Base-by-base conservation (phyloP, 2,797 vertebrate species). In the Lepilemur ruficaudatus region DNA sequence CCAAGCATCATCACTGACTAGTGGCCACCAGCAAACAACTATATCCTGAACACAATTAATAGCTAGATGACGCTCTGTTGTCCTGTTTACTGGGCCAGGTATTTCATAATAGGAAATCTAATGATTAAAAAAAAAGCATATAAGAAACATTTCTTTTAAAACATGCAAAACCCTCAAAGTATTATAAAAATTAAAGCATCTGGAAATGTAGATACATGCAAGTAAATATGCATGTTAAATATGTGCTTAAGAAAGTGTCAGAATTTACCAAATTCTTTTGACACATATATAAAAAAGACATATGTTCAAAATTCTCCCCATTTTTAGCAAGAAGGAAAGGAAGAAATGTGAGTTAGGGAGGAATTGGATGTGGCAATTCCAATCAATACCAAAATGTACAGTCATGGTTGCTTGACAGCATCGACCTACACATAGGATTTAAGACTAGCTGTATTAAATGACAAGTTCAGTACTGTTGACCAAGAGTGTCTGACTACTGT, bases 21-120 rank as follows among this genome's bases (percentile, higher is more conserved):
- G 96, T 65, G 98, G 98, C 99, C 99, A 99, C 99, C 99, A 99
- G 98, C 99, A 99, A 98, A 99, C 94, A 20, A 98, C 99, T 97
- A 98, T 95, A 75, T 99, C 99, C 97, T 99, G 99, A 48, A 98
- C 63, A 96, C 69, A 97, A 98, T 99, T 99, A 94, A 99, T 98
- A 91, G 97, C 98, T 89, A 99, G 97, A 28, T 38, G 98, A 94
- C 99, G 99, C 88, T 98, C 98, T 67, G 98, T 96, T 79, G 98
- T 98, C 22, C 98, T 98, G 11, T 98, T 98, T 65, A 97, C 97
- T 43, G 98, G 98, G 30, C 99, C 99, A 55, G 98, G 98, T 92
- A 99, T 97, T 94, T 99, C 99, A 97, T 98, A 97, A 50, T 99
- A 99, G 94, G 98, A 98, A 97, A 99, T 98, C 99, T 99, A 98